Conservation (phyloP, 2,113 vertebrate species). For the Pelmatolapia mariae region DNA sequence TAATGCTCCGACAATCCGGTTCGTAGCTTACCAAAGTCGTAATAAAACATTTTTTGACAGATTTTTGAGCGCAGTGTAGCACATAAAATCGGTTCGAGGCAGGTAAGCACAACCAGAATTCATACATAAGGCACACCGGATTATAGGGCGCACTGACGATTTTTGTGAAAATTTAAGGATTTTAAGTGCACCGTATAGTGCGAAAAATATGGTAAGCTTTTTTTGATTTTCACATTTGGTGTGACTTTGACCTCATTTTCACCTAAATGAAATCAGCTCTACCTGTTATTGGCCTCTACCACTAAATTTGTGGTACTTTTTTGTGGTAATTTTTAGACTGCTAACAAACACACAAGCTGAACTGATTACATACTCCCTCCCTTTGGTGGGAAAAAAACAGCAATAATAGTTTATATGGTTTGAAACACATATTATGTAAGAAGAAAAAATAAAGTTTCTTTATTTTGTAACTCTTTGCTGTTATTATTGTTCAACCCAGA, state of each 20-base stretch:
- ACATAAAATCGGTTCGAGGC: too few species aligned
- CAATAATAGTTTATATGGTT: neutral
- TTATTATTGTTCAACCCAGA: neutral
- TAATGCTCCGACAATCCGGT: too few species aligned
- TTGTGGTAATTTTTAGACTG: neutral
- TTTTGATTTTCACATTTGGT: too few species aligned
- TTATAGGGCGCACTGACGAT: rapidly evolving
- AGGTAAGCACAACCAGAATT: too few species aligned
- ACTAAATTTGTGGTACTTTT: neutral
- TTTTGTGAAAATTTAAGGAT: too few species aligned
- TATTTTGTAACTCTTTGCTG: neutral
- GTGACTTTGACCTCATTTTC: neutral
- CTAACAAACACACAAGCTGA: neutral
- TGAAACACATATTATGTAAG: neutral
- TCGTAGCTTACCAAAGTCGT: too few species aligned
- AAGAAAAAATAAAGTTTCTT: neutral
- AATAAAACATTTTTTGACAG: too few species aligned
- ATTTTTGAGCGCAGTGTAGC: too few species aligned
- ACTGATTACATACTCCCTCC: neutral
- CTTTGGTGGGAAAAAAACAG: neutral
- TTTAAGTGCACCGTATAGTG: too few species aligned
- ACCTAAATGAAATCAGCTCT: neutral
- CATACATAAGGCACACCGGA: neutral
- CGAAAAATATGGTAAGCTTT: too few species aligned
- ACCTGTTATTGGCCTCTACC: neutral